Percentiles rank a stretch among this genome's conserved stretches.
Conservation (phyloP, 2,113 vertebrate genomes). For the Mastomys coucha region DNA sequence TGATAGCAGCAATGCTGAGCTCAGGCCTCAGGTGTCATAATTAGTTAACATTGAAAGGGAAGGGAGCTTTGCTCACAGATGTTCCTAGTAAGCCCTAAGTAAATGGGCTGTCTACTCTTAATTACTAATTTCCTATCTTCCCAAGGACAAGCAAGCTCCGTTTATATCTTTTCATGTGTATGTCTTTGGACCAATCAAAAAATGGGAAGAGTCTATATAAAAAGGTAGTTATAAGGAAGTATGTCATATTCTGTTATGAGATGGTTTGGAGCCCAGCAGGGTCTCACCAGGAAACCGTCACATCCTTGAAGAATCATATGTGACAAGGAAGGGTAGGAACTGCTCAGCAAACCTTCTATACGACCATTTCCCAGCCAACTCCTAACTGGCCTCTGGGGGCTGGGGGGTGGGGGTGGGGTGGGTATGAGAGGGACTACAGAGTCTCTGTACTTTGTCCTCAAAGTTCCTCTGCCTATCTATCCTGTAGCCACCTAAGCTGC, state of each 20-base stretch:
- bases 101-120: neutral
- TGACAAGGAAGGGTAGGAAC: neutral
- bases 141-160: neutral
- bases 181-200: neutral
- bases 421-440: neutral
- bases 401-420: neutral
- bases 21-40: neutral
- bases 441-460: neutral
- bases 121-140: neutral
- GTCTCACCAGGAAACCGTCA: neutral
- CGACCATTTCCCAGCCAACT: neutral
- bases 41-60: neutral
- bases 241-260: neutral
- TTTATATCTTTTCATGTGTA: neutral
- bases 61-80: neutral
- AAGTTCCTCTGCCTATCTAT: neutral
- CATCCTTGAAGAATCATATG: neutral
- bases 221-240: neutral
- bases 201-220: no score
- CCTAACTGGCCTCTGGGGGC: neutral
- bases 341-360: neutral
- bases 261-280: neutral
- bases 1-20: rapidly evolving
- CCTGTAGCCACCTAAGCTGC: rapidly evolving
- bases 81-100: neutral